Evolutionary conservation across 2,888 invertebrate species (phyloP), one percentile per base, ranked within the genome.

Genomic region (Pammene fasciana): DNA sequence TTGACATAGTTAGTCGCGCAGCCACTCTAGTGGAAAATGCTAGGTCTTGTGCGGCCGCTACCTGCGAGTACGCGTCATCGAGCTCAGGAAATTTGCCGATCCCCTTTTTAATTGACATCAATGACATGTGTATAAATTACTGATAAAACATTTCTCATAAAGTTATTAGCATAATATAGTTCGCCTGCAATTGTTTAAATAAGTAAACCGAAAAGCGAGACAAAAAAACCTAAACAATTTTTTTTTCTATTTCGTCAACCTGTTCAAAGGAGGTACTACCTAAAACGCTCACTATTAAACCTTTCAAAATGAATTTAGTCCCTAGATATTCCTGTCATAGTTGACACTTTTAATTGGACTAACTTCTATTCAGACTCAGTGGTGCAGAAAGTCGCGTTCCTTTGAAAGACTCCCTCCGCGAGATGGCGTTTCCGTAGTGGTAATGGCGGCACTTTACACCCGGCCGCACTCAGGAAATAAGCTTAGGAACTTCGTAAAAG

Each of bases 401-500:
- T 91, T 91, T 90, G 89, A 82, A 78, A 78, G 81, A 83, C 82
- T 84, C 84, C 82, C 80, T 79, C 78, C 80, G 82, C 75, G 76
- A 78, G 81, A 79, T 76, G 72, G 55, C 79, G 81, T 76, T 86
- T 86, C 86, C 85, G 65, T 57, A 73, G 82, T 79, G 80, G 83
- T 90, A 92, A 92, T 91, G 90, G 90, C 83, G 87, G 86, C 91
- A 92, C 92, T 92, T 92, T 90, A 89, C 88, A 81, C 89, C 85
- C 88, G 81, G 83, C 86, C 86, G 86, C 87, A 86, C 87, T 83
- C 89, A 88, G 92, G 92, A 92, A 92, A 92, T 92, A 92, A 92
- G 92, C 92, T 92, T 90, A 89, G 87, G 86, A 91, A 92, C 90
- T 91, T 86, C 86, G 85, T 92, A 91, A 92, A 92, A 92, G 92